Evolutionary conservation across 2,888 invertebrate genomes (phyloP).

Genomic region (Hyppa rectilinea): DNA sequence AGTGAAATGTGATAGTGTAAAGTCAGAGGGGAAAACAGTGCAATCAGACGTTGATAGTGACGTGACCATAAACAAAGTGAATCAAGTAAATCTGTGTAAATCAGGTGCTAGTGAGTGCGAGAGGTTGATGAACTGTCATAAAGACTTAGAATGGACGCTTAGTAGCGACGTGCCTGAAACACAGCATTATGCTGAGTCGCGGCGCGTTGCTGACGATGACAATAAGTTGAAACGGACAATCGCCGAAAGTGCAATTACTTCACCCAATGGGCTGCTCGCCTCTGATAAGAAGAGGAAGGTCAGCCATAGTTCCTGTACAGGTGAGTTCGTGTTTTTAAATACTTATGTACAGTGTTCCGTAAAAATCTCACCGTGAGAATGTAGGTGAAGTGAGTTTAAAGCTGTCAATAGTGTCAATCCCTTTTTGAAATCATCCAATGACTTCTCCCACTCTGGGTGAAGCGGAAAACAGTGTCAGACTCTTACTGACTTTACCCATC

Average conservation of each 20-base stretch:
- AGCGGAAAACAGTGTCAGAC: too few species aligned
- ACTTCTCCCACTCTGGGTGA: too few species aligned
- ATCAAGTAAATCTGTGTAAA: conserved; percentile 67
- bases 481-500: too few species aligned
- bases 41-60: conserved; percentile 81
- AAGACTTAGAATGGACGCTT: conserved; percentile 84
- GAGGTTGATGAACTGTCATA: conserved; percentile 83
- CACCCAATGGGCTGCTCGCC: conserved; percentile 91
- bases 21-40: conserved; percentile 83
- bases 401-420: too few species aligned
- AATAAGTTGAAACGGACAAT: conserved; percentile 85
- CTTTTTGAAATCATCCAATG: too few species aligned
- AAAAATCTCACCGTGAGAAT: too few species aligned
- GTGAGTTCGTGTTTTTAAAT: conserved; percentile 65
- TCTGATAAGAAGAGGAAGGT: conserved; percentile 92
- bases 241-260: conserved; percentile 84
- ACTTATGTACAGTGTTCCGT: too few species aligned
- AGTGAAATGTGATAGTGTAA: conserved; percentile 83
- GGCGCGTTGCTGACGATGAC: conserved; percentile 71
- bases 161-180: conserved; percentile 75
- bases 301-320: conserved; percentile 90
- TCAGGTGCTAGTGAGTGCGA: conserved; percentile 85
- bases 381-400: too few species aligned
- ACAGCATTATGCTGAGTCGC: conserved; percentile 51
- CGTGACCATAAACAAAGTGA: conserved; percentile 16